Evolutionary conservation across 2,797 vertebrate species (phyloP).

Genomic region (Sebastes itinus): DNA sequence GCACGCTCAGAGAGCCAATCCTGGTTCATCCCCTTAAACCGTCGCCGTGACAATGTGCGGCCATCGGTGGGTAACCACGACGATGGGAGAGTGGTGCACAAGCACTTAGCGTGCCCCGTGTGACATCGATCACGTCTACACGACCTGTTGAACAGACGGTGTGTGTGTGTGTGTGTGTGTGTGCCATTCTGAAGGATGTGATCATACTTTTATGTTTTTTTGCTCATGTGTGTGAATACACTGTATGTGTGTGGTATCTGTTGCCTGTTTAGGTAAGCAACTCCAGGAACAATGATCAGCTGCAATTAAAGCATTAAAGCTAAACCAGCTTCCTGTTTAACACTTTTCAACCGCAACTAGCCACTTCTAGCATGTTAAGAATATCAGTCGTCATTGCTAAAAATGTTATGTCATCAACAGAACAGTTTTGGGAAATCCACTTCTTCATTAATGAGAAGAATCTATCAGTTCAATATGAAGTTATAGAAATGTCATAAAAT

Average conservation of each 20-base stretch:
- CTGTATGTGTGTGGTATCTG: neutral
- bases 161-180: neutral
- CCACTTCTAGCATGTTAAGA: neutral
- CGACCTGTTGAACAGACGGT: constrained; percentile 8
- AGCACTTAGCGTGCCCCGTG: constrained; percentile 17
- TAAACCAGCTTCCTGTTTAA: neutral
- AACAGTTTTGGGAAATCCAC: neutral
- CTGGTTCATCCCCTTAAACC: constrained; percentile 18
- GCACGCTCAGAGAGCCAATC: constrained; percentile 2
- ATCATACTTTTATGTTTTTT: neutral
- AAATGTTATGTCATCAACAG: neutral
- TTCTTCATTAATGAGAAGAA: neutral
- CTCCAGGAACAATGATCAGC: neutral
- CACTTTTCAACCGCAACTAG: neutral
- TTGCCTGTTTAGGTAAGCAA: neutral
- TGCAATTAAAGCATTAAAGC: neutral
- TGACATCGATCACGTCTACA: constrained; percentile 35
- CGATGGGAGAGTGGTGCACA: constrained; percentile 22
- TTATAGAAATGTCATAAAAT: neutral
- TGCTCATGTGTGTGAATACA: neutral
- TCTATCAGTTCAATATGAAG: neutral
- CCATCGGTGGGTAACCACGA: constrained; percentile 38
- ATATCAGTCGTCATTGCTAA: neutral
- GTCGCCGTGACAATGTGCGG: constrained; percentile 32
- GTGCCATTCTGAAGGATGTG: neutral